Percentiles rank a stretch among this genome's conserved stretches.
These are phyloP conservation scores for Drosophila nannoptera DNA, from an alignment of 1,140 invertebrate genomes.

Conservation along the genomic window DNA sequence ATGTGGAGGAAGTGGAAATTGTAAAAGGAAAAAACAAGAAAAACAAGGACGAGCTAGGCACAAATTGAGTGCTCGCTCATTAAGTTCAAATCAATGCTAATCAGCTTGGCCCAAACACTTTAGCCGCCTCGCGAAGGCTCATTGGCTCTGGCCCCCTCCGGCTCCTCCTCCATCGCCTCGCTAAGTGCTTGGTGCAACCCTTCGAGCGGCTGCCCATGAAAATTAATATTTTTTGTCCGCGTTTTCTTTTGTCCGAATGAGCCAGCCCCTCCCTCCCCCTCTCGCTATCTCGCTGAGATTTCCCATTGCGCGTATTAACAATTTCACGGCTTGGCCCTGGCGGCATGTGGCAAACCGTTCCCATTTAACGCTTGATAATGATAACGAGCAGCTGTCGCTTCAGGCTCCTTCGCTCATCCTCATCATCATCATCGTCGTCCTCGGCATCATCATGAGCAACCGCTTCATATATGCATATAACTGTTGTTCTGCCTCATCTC, in stretches of 20 bases:
- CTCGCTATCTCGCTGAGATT: conserved; percentile 2
- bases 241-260: background rate
- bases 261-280: background rate
- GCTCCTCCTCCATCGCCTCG: background rate
- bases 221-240: conserved; percentile 15
- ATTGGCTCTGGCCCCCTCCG: too few species aligned
- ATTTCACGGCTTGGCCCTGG: conserved; percentile 41
- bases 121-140: background rate
- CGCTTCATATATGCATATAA: background rate
- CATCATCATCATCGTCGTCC: conserved; percentile 16
- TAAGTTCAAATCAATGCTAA: conserved; percentile 72
- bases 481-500: background rate
- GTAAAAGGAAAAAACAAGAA: conserved; percentile 8
- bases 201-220: conserved; percentile 2
- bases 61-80: conserved; percentile 66
- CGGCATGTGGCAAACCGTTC: conserved; percentile 35
- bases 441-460: conserved; percentile 1
- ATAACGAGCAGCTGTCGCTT: conserved; percentile 43
- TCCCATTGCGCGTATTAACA: conserved; percentile 43
- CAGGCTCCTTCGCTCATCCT: conserved; percentile 24
- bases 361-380: conserved; percentile 33
- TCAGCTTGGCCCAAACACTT: conserved; percentile 45
- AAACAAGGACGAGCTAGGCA: conserved; percentile 2
- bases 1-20: conserved; percentile 15
- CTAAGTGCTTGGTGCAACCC: conserved; percentile 1